These are phyloP conservation scores for Bostrychus sinensis DNA, from an alignment of 2,113 vertebrate genomes.

Conservation along the genomic window DNA sequence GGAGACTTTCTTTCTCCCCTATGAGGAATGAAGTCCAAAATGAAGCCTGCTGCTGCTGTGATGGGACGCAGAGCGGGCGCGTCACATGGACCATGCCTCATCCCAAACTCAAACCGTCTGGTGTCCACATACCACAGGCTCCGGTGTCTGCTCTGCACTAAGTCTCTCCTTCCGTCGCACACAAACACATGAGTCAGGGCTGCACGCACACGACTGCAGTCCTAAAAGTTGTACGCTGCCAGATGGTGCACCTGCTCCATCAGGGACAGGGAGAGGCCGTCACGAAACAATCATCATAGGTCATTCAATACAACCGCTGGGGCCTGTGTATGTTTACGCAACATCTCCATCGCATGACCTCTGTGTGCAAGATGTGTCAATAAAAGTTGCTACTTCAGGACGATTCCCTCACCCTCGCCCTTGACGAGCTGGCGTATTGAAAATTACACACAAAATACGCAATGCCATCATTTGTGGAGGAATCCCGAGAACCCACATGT, in stretches of 20 bases:
- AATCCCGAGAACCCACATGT: slow-evolving; percentile 42
- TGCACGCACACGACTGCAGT: slow-evolving; percentile 17
- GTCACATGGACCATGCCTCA: slow-evolving; percentile 31
- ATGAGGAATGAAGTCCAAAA: slow-evolving; percentile 26
- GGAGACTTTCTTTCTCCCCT: slow-evolving; percentile 47
- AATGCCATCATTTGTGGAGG: slow-evolving; percentile 30
- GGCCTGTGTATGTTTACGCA: slow-evolving; percentile 24
- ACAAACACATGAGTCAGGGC: slow-evolving; percentile 51
- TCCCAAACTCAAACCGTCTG: slow-evolving; percentile 42
- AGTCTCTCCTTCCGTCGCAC: slow-evolving; percentile 26
- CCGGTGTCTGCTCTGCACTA: slow-evolving; percentile 41
- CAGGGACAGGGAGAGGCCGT: background rate
- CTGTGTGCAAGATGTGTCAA: slow-evolving; percentile 4
- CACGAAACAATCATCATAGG: slow-evolving; percentile 18
- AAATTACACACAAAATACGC: background rate
- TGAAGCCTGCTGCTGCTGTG: slow-evolving; percentile 28
- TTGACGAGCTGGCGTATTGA: background rate
- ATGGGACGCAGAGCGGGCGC: slow-evolving; percentile 26
- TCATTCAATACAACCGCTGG: slow-evolving; percentile 17
- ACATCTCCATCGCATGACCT: slow-evolving; percentile 36
- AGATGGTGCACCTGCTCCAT: slow-evolving; percentile 67
- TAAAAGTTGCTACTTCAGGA: slow-evolving; percentile 1
- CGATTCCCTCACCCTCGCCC: background rate
- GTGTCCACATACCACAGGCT: slow-evolving; percentile 54
- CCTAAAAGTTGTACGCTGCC: slow-evolving; percentile 33